These are phyloP conservation scores for Physocephala rufipes DNA, from an alignment of 2,888 invertebrate genomes.

Conservation along the genomic window DNA sequence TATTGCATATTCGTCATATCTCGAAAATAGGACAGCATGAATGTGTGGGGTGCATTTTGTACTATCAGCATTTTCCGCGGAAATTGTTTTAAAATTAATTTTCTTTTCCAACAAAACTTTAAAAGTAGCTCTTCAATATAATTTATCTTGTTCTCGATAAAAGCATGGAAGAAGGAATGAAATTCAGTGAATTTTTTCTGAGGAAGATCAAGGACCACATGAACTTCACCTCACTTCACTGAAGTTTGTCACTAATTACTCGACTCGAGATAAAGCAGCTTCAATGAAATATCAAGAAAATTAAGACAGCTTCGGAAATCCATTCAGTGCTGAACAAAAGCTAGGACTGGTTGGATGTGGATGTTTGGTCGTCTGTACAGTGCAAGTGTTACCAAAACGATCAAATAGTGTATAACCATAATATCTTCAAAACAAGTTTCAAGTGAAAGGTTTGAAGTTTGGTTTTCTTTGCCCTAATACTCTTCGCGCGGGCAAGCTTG, in stretches of 20 bases:
- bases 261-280: constrained; percentile 21
- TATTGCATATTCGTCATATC: no score
- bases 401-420: background rate
- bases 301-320: background rate
- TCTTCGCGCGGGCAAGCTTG: background rate
- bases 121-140: no score
- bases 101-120: no score
- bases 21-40: no score
- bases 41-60: no score
- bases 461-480: background rate
- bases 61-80: no score
- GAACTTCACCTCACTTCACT: constrained; percentile 7
- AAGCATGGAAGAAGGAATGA: no score
- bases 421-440: background rate
- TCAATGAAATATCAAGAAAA: constrained; percentile 10
- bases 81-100: no score
- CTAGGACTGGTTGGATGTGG: background rate
- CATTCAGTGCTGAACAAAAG: constrained; percentile 10
- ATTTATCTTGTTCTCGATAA: background rate
- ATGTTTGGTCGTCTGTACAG: background rate
- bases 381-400: background rate
- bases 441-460: constrained; percentile 3
- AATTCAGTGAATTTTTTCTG: background rate
- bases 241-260: background rate
- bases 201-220: background rate